Evolutionary conservation across 2,113 vertebrate species (phyloP), one percentile per base, ranked within the genome.

Genomic region (Chinchilla lanigera): DNA sequence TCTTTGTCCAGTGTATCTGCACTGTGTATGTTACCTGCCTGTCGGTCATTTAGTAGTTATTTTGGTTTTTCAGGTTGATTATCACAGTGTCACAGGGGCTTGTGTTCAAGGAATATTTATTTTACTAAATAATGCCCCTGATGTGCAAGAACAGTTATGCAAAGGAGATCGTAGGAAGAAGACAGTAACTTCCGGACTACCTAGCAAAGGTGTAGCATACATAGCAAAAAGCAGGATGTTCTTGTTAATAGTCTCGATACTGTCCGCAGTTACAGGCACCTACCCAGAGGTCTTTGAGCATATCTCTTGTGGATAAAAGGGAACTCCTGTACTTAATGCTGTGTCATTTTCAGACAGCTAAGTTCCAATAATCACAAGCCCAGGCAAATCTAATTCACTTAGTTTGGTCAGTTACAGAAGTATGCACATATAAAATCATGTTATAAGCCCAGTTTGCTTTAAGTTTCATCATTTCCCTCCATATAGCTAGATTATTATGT

Each of bases 271-370:
- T 65, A 77, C 47, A 28, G 44, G 47, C 44, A 54, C 73, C 56
- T 13, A 22, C 0, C 0, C 1, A 41, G 6, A 14, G 20, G 28
- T 28, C 10, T 77, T 75, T 60, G 38, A 61, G 8, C 8, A 35
- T 38, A 52, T 63, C 8, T 7, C 28, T 22, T 17, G 1, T 35
- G 78, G 65, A 63, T 81, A 38, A 61, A 26, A 89, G 75, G 28
- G 13, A 13, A 26, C 44, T 38, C 17, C 26, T 33, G 11, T 61
- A 90, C 56, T 85, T 90, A 50, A 60, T 56, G 85, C 12, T 80
- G 0, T 77, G 6, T n/a, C 52, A 61, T 80, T 86, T 89, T 87
- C 19, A 89, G n/a, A 78, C 4, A 14, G 28, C 28, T 73, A 88
- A 44, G 60, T 88, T 75, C 9, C 17, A 26, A 54, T 41, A 47